Percentiles rank a stretch among this genome's conserved stretches.
Conservation (phyloP, 1,140 invertebrate species). For the Drosophila saltans region DNA sequence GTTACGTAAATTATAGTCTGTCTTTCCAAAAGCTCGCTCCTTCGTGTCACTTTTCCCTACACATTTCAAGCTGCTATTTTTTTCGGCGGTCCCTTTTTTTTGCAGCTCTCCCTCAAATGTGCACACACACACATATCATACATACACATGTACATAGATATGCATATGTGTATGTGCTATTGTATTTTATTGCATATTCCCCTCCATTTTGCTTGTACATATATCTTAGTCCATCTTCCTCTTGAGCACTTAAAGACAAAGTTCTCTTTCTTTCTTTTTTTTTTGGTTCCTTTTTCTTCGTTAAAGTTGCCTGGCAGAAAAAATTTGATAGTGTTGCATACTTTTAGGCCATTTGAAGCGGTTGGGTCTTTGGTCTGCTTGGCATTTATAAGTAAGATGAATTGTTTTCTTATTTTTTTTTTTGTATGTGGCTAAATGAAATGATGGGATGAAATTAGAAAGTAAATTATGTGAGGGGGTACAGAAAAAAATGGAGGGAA, state of each 20-base stretch:
- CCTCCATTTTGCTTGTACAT: constrained; percentile 48
- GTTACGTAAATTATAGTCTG: constrained; percentile 81
- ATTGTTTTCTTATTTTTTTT: constrained; percentile 46
- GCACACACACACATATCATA: constrained; percentile 15
- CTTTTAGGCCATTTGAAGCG: constrained; percentile 48
- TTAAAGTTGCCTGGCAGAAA: constrained; percentile 57
- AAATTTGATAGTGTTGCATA: constrained; percentile 72
- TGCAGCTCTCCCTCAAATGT: constrained; percentile 27
- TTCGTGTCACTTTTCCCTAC: constrained; percentile 72
- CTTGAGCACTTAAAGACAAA: constrained; percentile 72
- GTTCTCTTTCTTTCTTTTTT: constrained; percentile 30
- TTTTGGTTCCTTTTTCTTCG: constrained; percentile 4
- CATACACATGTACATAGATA: background rate
- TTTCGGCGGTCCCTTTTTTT: constrained; percentile 39
- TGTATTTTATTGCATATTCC: constrained; percentile 80
- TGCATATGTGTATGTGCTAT: constrained; percentile 43
- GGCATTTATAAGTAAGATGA: constrained; percentile 76
- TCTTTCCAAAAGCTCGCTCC: constrained; percentile 59
- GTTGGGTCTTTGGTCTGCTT: constrained; percentile 50
- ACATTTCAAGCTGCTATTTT: constrained; percentile 40
- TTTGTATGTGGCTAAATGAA: constrained; percentile 30
- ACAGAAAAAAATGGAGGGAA: constrained; percentile 15
- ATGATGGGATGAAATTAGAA: constrained; percentile 62
- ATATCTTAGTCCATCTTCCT: constrained; percentile 32
- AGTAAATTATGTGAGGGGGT: constrained; percentile 67